Evolutionary conservation across 1,140 invertebrate species (phyloP).

Genomic region (Lepidostoma basale): DNA sequence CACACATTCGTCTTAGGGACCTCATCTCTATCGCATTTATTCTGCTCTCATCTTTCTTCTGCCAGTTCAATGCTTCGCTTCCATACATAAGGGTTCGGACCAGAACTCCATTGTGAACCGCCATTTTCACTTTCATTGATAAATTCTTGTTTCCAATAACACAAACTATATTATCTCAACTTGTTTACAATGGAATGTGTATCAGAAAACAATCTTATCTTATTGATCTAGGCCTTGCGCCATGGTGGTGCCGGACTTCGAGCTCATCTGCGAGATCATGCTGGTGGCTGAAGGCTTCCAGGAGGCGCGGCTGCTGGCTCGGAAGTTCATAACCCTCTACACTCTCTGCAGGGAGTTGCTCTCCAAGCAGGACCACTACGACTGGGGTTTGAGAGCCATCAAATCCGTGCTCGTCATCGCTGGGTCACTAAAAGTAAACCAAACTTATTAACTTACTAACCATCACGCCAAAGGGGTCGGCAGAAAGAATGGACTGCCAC

Average conservation of each 20-base stretch:
- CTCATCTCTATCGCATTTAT: no score
- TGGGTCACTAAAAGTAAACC: constrained; percentile 73
- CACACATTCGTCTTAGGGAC: no score
- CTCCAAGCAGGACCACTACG: constrained; percentile 94
- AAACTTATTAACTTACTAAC: constrained; percentile 2
- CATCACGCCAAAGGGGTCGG: no score
- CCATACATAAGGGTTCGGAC: no score
- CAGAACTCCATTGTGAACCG: no score
- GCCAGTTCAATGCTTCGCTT: no score
- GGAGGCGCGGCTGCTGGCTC: constrained; percentile 82
- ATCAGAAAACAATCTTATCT: not conserved
- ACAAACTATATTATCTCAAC: not conserved
- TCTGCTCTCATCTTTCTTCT: no score
- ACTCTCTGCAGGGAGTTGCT: constrained; percentile 85
- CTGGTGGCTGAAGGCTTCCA: constrained; percentile 92
- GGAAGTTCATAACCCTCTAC: constrained; percentile 92
- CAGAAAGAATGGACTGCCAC: no score
- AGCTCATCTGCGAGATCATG: constrained; percentile 93
- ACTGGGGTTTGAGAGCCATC: constrained; percentile 92
- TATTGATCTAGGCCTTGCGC: constrained; percentile 77
- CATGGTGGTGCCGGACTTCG: constrained; percentile 94
- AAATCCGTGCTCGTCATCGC: constrained; percentile 93
- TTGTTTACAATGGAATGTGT: not conserved
- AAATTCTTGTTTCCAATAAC: no score
- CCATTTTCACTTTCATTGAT: no score